Conservation (phyloP, 2,113 vertebrate genomes). For the Neolamprologus variostigma region DNA sequence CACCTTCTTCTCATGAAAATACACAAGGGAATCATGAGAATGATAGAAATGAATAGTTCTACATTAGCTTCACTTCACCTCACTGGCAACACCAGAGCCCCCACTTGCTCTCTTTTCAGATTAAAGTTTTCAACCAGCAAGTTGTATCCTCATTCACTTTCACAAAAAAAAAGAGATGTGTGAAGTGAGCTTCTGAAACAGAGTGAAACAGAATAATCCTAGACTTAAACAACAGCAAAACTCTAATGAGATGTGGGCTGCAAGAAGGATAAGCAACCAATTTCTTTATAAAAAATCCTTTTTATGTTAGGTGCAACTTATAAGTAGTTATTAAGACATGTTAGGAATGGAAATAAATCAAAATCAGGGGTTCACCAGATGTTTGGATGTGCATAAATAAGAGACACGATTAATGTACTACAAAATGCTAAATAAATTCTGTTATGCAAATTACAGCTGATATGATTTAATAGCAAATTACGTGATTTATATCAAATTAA, state of each 20-base stretch:
- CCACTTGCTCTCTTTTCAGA: neutral
- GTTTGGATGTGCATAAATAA: neutral
- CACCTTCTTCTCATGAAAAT: conserved; percentile 49
- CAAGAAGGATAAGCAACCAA: neutral
- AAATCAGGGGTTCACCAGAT: neutral
- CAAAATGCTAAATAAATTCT: neutral
- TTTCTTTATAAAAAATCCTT: neutral
- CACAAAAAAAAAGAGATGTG: neutral
- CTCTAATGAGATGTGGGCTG: neutral
- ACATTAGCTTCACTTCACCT: conserved; percentile 42
- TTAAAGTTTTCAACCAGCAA: conserved; percentile 25
- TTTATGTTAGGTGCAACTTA: neutral
- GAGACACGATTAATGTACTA: neutral
- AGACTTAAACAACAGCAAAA: conserved; percentile 4
- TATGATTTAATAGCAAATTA: neutral
- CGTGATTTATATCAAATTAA: neutral
- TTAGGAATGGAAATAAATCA: neutral
- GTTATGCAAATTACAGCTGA: neutral
- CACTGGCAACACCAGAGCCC: neutral
- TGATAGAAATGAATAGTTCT: conserved; percentile 55
- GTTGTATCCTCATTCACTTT: conserved; percentile 10
- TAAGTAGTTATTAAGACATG: neutral
- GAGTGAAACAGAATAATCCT: neutral
- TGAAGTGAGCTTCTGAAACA: neutral
- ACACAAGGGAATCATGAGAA: conserved; percentile 48